Base-by-base conservation (phyloP, 2,888 invertebrate genomes). In the Apodemia mormo region DNA sequence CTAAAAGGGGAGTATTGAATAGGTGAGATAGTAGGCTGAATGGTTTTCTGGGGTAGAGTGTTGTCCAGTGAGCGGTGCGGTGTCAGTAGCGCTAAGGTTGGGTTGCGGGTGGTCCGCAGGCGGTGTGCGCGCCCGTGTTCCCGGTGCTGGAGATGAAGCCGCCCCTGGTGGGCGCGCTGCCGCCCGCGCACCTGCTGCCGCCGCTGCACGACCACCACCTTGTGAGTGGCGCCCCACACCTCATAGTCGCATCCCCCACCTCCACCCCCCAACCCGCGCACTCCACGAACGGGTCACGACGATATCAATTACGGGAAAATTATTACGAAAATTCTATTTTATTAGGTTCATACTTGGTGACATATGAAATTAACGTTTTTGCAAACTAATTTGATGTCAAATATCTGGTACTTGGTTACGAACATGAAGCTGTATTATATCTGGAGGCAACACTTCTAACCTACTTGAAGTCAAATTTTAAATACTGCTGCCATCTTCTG, bases 121-220 rank as follows among this genome's bases (percentile, higher is more conserved):
- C 88, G 83, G 90, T 89, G 90, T 92, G 92, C 88, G 88, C 92
- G 85, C 92, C 90, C 73, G 82, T 90, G 85, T 92, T 93, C 88
- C 94, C 94, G 83, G 93, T 94, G 93, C 90, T 94, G 92, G 91
- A 92, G 83, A 76, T 92, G 86, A 90, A 92, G 89, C 90, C 93
- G 82, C 93, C 93, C 76, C 90, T 92, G 66, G 92, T 88, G 84
- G 91, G 89, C 84, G 92, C 93, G 76, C 86, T 93, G 86, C 92
- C 93, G 77, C 93, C 93, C 80, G 91, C 87, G 82, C 93, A 93
- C 82, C 87, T 93, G 91, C 91, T 94, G 94, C 94, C 91, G 94
- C 92, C 94, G 94, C 94, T 94, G 86, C 95, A 94, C 94, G 95
- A 94, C 83, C 95, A 94, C 94, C 95, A 95, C 94, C 94, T 91